Base-by-base conservation (phyloP, 2,113 vertebrate genomes). In the Barbus barbus region DNA sequence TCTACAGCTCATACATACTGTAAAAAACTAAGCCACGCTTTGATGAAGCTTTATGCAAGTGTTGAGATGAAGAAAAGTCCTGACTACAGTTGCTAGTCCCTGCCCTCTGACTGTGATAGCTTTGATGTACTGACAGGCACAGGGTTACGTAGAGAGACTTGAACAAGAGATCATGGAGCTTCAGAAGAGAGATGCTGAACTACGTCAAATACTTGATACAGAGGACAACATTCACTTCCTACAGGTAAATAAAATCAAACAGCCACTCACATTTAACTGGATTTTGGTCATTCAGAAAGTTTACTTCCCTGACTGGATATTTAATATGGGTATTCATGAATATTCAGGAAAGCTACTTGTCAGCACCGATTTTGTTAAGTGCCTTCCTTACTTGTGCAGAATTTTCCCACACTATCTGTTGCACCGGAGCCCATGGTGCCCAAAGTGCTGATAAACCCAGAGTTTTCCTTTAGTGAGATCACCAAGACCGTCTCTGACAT, bases 181-280 rank as follows among this genome's bases (percentile, higher is more conserved):
- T 24, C 93, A 94, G 86, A 90, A 90, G 12, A 87, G 93, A 74
- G 94, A 94, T 0, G 88, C 90, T 9, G 94, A 94, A 85, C 89
- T 95, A 0, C 84, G 91, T 56, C 93, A 94, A 83, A 94, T 95
- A 83, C 89, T 95, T 0, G 93, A 95, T 58, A 95, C 94, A 0
- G 94, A 95, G 85, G 94, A 95, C 90, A 94, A 92, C 91, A 94
- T 95, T 87, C 91, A 95, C 83, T 95, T 95, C 61, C 84, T 95
- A 78, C 94, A 95, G 93, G 94, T 94, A 86, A 48, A 76, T 12
- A 81, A 73, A 41, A 41, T 81, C 4, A 48, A 48, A 48, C 46
- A 38, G 18, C 24, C 41, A 26, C 11, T 38, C 33, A 48, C 4
- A 48, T 48, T 48, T 48, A 48, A 48, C 46, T 38, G 33, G 67